phyloP scores from a whole-genome alignment of 2,113 vertebrate genomes.

The Plecotus auritus region DNA sequence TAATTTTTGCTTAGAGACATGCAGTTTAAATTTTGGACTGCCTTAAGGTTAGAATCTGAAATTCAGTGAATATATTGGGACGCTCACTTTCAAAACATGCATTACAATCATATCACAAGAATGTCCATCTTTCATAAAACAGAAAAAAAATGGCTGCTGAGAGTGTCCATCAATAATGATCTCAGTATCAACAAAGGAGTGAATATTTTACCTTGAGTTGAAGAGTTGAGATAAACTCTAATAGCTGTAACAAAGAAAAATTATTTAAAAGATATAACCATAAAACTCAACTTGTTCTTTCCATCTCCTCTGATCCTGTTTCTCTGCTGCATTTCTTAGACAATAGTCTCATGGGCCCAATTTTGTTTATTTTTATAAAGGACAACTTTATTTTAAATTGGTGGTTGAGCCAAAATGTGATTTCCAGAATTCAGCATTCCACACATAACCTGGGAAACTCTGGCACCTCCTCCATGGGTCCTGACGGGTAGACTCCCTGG shows the following conservation, averaged over 20 bases:
- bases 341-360: background rate
- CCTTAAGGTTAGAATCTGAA: background rate
- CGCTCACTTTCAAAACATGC: no score
- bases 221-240: background rate
- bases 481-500: no score
- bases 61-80: background rate
- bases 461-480: fast-evolving
- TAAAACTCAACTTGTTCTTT: background rate
- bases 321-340: background rate
- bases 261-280: background rate
- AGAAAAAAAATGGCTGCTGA: fast-evolving
- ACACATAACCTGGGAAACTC: background rate
- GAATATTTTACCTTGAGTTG: background rate
- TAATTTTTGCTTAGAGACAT: background rate
- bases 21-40: background rate
- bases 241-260: fast-evolving
- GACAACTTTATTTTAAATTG: background rate
- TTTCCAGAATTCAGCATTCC: background rate
- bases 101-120: fast-evolving
- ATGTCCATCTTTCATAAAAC: fast-evolving
- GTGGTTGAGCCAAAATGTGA: background rate
- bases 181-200: fast-evolving
- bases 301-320: background rate
- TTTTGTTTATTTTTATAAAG: background rate
- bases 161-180: fast-evolving